Conservation (phyloP, 2,797 vertebrate genomes). For the Enteromius radiatus region DNA sequence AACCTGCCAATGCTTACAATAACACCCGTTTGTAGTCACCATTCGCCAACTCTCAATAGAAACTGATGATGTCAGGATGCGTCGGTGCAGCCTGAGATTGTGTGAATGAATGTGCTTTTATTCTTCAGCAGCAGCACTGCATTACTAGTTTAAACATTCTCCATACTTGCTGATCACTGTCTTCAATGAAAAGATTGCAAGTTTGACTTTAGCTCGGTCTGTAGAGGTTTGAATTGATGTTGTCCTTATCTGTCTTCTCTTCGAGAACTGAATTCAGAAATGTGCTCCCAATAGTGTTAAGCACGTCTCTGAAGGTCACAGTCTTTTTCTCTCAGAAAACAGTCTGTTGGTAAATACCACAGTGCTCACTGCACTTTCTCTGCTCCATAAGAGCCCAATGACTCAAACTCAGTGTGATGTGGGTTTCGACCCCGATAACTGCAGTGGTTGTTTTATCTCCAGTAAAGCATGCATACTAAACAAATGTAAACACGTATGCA, state of each 20-base stretch:
- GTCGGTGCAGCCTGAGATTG: conserved; percentile 1
- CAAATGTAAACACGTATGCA: conserved; percentile 12
- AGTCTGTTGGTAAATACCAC: conserved; percentile 33
- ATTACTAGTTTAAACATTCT: conserved; percentile 31
- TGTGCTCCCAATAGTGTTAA: conserved; percentile 19
- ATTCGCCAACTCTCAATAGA: background rate
- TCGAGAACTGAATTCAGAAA: conserved; percentile 40
- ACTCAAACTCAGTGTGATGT: conserved; percentile 20
- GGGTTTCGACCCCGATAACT: conserved; percentile 8
- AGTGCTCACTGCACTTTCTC: conserved; percentile 17
- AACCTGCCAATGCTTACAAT: background rate
- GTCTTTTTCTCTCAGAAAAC: conserved; percentile 43
- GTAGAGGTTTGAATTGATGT: conserved; percentile 38
- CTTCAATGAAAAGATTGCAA: conserved; percentile 37
- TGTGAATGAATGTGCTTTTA: conserved; percentile 25
- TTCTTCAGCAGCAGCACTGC: conserved; percentile 2
- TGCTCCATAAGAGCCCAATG: conserved; percentile 14
- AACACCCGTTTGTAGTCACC: background rate
- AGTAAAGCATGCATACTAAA: background rate
- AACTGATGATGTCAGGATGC: conserved; percentile 9
- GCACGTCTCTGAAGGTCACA: conserved; percentile 49
- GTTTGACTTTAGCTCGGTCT: conserved; percentile 9
- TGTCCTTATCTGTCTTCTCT: conserved; percentile 30
- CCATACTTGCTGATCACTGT: conserved; percentile 9
- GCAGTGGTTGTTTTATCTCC: background rate